Percentiles rank a stretch among this genome's conserved stretches.
Evolutionary conservation across 2,888 invertebrate genomes (phyloP).

Genomic region (Yponomeuta malinellus): DNA sequence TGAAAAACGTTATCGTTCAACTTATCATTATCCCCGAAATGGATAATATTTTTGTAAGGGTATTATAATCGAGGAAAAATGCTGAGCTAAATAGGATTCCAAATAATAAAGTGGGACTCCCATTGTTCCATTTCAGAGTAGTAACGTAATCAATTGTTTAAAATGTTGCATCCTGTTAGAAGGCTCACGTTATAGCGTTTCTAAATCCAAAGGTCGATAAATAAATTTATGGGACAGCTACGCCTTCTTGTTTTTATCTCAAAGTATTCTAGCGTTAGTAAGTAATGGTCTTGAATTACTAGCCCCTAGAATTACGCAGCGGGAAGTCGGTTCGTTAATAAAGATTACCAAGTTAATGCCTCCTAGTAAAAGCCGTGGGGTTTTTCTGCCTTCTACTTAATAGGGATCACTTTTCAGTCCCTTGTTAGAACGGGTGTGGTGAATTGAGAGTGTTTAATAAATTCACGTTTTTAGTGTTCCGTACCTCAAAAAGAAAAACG

Average conservation of each 20-base stretch:
- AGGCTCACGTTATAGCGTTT: too few relatives aligned
- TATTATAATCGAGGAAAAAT: not conserved
- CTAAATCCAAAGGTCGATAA: too few relatives aligned
- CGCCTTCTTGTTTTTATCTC: not conserved
- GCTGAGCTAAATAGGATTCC: not conserved
- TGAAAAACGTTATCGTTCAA: not conserved
- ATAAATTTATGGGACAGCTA: not conserved
- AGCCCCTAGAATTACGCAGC: conserved; percentile 13
- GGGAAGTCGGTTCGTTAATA: conserved; percentile 17
- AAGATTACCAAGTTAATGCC: conserved; percentile 17
- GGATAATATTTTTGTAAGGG: not conserved
- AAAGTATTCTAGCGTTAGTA: conserved; percentile 1
- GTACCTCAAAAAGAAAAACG: too few relatives aligned
- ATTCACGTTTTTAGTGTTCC: not conserved
- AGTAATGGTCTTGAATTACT: conserved; percentile 15
- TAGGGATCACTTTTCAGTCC: not conserved
- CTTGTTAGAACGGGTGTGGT: not conserved
- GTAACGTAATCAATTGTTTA: not conserved
- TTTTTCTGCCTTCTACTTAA: not conserved
- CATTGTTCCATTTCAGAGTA: too few relatives aligned
- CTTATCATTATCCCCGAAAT: not conserved
- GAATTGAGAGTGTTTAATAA: not conserved
- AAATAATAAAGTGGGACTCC: not conserved
- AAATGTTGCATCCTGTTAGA: too few relatives aligned
- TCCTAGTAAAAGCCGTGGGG: not conserved